A percentile compares a stretch with the other conserved stretches of the same genome.
Conservation (phyloP, 1,140 invertebrate genomes). For the Myzus persicae region DNA sequence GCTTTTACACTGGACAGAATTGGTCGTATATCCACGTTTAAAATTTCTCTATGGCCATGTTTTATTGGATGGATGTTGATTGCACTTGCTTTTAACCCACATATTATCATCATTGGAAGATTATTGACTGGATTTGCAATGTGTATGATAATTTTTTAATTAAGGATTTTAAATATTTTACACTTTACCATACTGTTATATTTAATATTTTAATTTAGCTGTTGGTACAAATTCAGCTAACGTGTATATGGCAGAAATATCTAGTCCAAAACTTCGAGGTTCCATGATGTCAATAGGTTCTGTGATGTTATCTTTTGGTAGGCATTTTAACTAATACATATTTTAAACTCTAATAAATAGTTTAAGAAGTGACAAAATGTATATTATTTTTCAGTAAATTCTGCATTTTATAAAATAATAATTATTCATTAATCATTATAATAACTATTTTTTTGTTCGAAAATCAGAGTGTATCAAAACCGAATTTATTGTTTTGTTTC, state of each 20-base stretch:
- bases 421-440: background rate
- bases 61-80: constrained; percentile 72
- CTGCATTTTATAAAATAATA: background rate
- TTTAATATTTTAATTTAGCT: constrained; percentile 63
- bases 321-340: background rate
- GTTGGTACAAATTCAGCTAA: constrained; percentile 70
- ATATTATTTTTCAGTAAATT: too few relatives aligned
- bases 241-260: constrained; percentile 72
- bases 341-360: too few relatives aligned
- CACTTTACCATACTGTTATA: background rate
- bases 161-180: background rate
- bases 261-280: constrained; percentile 69
- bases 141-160: constrained; percentile 62
- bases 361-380: too few relatives aligned
- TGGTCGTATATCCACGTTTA: constrained; percentile 72
- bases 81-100: constrained; percentile 66
- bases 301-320: constrained; percentile 68
- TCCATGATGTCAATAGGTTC: constrained; percentile 69
- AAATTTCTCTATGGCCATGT: constrained; percentile 70
- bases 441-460: background rate
- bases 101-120: constrained; percentile 70
- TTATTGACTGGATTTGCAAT: constrained; percentile 71
- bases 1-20: constrained; percentile 72
- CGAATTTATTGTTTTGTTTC: constrained; percentile 10
- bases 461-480: background rate